Evolutionary conservation across 2,797 vertebrate species (phyloP).

Genomic region (Hydrocynus forskahlii): DNA sequence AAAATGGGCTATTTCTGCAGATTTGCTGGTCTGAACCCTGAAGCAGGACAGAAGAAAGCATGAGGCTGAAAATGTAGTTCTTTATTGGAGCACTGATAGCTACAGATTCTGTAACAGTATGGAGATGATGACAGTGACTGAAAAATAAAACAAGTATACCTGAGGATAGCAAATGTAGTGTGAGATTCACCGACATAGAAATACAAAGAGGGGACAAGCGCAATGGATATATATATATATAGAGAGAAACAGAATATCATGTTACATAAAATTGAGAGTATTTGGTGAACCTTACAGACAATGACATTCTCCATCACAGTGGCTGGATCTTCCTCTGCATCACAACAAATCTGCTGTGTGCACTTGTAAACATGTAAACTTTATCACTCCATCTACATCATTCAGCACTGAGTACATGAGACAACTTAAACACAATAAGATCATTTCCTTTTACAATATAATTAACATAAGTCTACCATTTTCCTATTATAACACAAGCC

Average conservation of each 20-base stretch:
- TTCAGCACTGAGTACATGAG: not conserved
- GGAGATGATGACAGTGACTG: not conserved
- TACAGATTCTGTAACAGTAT: not conserved
- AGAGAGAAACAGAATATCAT: not conserved
- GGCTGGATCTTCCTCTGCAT: conserved; percentile 23
- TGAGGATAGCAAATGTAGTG: conserved; percentile 29
- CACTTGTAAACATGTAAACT: conserved; percentile 34
- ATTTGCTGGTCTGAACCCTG: not conserved
- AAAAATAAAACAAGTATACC: conserved; percentile 16
- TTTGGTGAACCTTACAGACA: not conserved
- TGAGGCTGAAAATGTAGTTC: conserved; percentile 3
- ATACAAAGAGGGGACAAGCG: not conserved
- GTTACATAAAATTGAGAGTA: not conserved
- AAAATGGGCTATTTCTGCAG: too few species aligned
- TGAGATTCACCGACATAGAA: not conserved
- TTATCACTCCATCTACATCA: not conserved
- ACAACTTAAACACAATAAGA: not conserved
- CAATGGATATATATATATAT: too few species aligned
- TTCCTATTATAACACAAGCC: not conserved
- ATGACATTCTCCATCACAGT: conserved; percentile 37
- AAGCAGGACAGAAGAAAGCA: not conserved
- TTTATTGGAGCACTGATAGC: conserved; percentile 36
- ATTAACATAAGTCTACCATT: not conserved
- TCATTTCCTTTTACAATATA: not conserved
- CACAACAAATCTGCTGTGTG: not conserved